Evolutionary conservation across 2,113 vertebrate genomes (phyloP).

Genomic region (Origma solitaria): DNA sequence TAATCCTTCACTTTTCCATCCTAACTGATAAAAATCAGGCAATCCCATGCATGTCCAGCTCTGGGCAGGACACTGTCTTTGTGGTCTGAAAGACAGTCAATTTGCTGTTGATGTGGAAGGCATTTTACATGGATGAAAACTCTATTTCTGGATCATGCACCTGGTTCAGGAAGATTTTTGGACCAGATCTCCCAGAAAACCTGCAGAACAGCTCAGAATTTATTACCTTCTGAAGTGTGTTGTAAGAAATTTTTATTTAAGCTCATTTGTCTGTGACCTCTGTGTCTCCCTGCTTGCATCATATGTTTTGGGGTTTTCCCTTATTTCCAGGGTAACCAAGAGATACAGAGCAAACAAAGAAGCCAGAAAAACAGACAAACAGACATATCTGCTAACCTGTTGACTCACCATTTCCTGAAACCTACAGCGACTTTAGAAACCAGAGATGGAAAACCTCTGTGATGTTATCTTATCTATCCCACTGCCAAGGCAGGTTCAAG

Average conservation of each 20-base stretch:
- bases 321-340: constrained; percentile 48
- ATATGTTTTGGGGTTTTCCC: neutral
- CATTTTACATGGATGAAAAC: neutral
- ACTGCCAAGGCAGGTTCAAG: constrained; percentile 40
- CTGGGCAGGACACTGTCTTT: neutral
- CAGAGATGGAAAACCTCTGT: constrained; percentile 35
- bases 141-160: neutral
- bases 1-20: constrained; percentile 8
- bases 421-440: constrained; percentile 48
- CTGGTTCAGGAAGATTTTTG: neutral
- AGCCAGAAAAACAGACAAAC: constrained; percentile 16
- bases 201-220: neutral
- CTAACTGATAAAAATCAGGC: neutral
- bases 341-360: constrained; percentile 50
- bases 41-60: neutral
- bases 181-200: neutral
- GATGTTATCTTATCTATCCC: constrained; percentile 28
- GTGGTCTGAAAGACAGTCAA: neutral
- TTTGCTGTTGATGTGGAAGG: neutral
- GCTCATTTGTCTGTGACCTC: constrained; percentile 33
- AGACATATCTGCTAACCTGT: neutral
- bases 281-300: constrained; percentile 22
- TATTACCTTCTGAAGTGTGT: neutral
- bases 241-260: neutral
- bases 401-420: constrained; percentile 42